Percentiles rank a stretch among this genome's conserved stretches.
phyloP scores from a whole-genome alignment of 2,888 invertebrate genomes.

The Drosophila niveifrons region DNA sequence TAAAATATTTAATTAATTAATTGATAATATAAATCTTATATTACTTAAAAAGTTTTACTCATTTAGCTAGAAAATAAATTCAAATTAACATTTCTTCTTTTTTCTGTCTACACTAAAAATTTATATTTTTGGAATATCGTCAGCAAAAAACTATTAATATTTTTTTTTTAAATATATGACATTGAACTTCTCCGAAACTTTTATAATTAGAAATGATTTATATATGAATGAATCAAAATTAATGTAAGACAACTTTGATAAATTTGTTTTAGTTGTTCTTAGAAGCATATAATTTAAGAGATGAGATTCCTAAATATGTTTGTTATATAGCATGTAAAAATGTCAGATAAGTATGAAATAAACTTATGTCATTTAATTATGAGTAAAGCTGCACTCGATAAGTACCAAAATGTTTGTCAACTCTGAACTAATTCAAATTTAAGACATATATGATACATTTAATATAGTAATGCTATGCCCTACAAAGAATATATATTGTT shows the following conservation, averaged over 20 bases:
- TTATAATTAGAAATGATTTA: background rate
- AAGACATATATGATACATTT: no score
- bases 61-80: no score
- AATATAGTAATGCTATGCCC: no score
- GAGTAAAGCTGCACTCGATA: conserved; percentile 9
- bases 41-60: no score
- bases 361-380: background rate
- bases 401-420: conserved; percentile 14
- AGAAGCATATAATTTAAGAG: background rate
- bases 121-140: background rate
- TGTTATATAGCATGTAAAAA: no score
- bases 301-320: no score
- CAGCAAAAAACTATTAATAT: background rate
- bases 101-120: background rate
- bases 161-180: background rate
- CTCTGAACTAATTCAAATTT: background rate
- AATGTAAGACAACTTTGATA: background rate
- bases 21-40: no score
- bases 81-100: no score
- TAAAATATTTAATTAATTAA: no score
- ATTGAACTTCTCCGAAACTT: background rate
- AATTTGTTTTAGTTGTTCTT: background rate
- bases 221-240: background rate
- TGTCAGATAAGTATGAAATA: no score
- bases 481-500: no score